Percentiles rank a stretch among this genome's conserved stretches.
These are phyloP conservation scores for Tricholaema leucomelas DNA, from an alignment of 2,113 vertebrate genomes.

Conservation along the genomic window DNA sequence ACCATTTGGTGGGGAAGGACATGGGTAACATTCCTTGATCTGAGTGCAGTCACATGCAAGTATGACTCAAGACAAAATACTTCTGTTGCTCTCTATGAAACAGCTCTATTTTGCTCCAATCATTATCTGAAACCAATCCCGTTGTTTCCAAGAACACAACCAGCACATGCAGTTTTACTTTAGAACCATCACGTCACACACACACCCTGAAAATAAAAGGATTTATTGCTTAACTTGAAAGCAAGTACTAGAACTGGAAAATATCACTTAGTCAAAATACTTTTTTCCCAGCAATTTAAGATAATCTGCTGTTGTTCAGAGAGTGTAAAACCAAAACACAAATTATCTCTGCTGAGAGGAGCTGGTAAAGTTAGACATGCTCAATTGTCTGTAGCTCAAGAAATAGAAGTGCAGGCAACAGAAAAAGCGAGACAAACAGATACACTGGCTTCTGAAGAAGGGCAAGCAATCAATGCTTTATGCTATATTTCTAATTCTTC, in stretches of 20 bases:
- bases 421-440: not conserved
- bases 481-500: not conserved
- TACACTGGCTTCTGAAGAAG: not conserved
- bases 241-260: not conserved
- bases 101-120: not conserved
- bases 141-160: not conserved
- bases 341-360: not conserved
- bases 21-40: fast-evolving
- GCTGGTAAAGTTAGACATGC: not conserved
- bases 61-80: not conserved
- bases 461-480: not conserved
- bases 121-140: not conserved
- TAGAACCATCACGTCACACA: not conserved
- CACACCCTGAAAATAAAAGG: not conserved
- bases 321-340: not conserved
- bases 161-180: not conserved
- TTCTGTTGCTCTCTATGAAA: not conserved
- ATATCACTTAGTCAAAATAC: not conserved
- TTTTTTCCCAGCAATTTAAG: not conserved
- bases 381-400: not conserved
- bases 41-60: not conserved
- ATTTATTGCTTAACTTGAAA: not conserved
- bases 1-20: not conserved
- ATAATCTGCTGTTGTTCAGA: not conserved
- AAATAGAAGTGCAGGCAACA: not conserved